A percentile compares a stretch with the other conserved stretches of the same genome.
These are phyloP conservation scores for Ispidina lecontei DNA, from an alignment of 2,797 vertebrate genomes.

Conservation along the genomic window DNA sequence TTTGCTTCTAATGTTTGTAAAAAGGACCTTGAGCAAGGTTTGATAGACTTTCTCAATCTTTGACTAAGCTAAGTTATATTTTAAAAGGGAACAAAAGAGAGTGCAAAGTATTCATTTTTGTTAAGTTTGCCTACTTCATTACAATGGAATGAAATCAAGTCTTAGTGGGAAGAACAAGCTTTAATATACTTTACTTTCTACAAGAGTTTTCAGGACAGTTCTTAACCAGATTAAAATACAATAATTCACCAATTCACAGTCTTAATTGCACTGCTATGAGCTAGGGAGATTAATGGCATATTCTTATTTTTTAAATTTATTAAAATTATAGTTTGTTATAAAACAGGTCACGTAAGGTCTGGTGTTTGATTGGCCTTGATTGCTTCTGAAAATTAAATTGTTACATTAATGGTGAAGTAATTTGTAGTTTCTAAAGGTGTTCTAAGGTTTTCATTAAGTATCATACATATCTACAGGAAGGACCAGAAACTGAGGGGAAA, in stretches of 20 bases:
- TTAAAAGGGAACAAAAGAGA: neutral
- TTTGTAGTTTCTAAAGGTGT: neutral
- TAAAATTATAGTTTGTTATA: slow-evolving; percentile 38
- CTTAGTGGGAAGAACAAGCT: neutral
- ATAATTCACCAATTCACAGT: neutral
- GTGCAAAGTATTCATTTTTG: neutral
- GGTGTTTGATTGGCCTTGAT: slow-evolving; percentile 39
- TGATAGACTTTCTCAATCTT: neutral
- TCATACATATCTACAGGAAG: neutral
- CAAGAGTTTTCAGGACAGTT: neutral
- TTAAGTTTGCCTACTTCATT: neutral
- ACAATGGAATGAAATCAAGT: neutral
- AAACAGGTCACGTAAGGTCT: neutral
- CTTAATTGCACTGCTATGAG: slow-evolving; percentile 27
- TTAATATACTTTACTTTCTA: neutral
- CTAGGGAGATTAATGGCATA: neutral
- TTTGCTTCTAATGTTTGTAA: slow-evolving; percentile 9
- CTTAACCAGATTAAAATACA: slow-evolving; percentile 6
- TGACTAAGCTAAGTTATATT: neutral
- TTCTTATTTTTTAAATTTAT: slow-evolving; percentile 27
- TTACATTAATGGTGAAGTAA: neutral
- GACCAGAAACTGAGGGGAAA: neutral
- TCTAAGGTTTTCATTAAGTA: slow-evolving; percentile 22
- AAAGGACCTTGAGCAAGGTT: neutral
- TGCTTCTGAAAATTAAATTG: slow-evolving; percentile 19